Percentiles rank a stretch among this genome's conserved stretches.
These are phyloP conservation scores for Agraylea sexmaculata DNA, from an alignment of 1,140 invertebrate species.

Conservation along the genomic window DNA sequence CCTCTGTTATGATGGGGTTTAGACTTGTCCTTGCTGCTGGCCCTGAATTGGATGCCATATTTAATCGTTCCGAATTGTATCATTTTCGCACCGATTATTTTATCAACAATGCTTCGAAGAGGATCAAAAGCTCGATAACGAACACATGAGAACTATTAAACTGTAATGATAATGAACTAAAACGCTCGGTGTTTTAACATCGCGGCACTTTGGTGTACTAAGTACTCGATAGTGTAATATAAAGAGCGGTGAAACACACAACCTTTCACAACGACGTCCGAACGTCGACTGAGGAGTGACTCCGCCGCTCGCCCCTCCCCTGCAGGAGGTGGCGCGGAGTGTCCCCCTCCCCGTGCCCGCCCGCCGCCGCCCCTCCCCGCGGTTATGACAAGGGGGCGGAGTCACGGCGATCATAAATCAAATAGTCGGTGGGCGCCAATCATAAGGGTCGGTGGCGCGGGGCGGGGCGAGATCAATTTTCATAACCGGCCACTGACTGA, in stretches of 20 bases:
- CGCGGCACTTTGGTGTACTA: constrained; percentile 1
- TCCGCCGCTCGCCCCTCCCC: no score
- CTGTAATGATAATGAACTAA: background rate
- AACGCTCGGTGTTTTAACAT: constrained; percentile 5
- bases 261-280: constrained; percentile 31
- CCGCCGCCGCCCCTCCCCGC: constrained; percentile 28
- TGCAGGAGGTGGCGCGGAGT: no score
- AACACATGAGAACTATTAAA: background rate
- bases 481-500: constrained; percentile 43
- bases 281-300: constrained; percentile 38
- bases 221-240: constrained; percentile 19
- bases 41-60: constrained; percentile 43
- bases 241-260: constrained; percentile 28
- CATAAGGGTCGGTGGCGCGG: constrained; percentile 22
- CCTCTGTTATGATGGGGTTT: constrained; percentile 32
- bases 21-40: constrained; percentile 31
- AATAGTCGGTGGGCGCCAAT: constrained; percentile 33
- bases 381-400: constrained; percentile 41
- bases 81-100: constrained; percentile 30
- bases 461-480: constrained; percentile 44
- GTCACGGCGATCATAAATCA: constrained; percentile 40
- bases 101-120: constrained; percentile 1
- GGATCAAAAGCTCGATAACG: background rate
- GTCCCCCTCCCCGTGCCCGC: no score
- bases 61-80: constrained; percentile 47